Base-by-base conservation (phyloP, 1,140 invertebrate genomes). In the Bombyx mori region DNA sequence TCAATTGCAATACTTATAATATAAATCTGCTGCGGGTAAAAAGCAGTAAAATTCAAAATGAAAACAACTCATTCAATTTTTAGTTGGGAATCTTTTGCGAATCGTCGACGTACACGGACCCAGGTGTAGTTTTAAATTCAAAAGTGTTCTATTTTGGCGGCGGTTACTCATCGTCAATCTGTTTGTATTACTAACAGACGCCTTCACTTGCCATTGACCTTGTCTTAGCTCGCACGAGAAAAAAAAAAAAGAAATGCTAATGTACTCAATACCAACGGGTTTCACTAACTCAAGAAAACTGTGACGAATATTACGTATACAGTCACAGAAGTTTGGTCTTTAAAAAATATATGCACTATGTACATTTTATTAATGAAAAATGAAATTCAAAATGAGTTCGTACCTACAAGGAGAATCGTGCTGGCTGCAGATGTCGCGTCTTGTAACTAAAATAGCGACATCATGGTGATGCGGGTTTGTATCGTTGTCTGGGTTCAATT, bases 381-480 rank as follows among this genome's bases (percentile, higher is more conserved):
- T 54, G n/a, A 54, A n/a, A 44, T 22, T 49, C 10, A 12, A 22
- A 49, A 56, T 49, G 42, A 42, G n/a, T 66, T 66, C 86, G 62
- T 86, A 89, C 88, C 86, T 89, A 84, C 88, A 89, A 66, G 93
- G 93, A 46, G 91, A 90, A 77, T 94, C 92, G 68, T 92, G 90
- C 57, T 91, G 90, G 44, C 94, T 93, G 85, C 96, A 97, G 65
- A 97, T 97, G 77, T 97, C 94, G 75, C 93, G 92, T 65, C 96
- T 93, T 48, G 97, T 98, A 35, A 98, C 90, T 6, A 98, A 89
- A 66, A 98, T 93, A 46, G 96, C 97, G 0, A 97, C 95, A 73
- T 98, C 97, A 78, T 98, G 97, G 74, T 98, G 97, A 73, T 96
- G 92, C 6, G 95, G 95, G 86, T 97, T 92, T 4, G 90, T 89